phyloP scores from a whole-genome alignment of 2,888 invertebrate genomes.

The Lochmaea crataegi region DNA sequence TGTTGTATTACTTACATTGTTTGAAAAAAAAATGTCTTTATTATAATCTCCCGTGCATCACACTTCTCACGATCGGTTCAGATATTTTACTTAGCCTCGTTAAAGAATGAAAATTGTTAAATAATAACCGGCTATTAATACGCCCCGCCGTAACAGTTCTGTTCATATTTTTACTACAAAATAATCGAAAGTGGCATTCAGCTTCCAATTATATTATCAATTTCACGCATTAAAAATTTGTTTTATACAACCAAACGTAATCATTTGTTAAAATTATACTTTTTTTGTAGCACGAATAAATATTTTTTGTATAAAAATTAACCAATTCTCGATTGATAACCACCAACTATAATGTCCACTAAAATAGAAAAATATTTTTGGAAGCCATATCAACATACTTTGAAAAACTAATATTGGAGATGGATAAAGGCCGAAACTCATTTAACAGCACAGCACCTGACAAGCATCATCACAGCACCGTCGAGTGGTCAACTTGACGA shows the following conservation, averaged over 20 bases:
- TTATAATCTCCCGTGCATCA: conserved; percentile 1
- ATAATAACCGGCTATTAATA: neutral
- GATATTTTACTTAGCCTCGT: conserved; percentile 21
- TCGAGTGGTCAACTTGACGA: no score
- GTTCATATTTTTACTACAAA: neutral
- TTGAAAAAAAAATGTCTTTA: neutral
- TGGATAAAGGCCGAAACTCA: no score
- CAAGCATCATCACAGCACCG: no score
- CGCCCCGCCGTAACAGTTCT: neutral
- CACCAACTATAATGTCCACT: no score
- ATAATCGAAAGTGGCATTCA: neutral
- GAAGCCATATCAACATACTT: no score
- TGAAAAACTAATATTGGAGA: no score
- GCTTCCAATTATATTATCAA: conserved; percentile 5
- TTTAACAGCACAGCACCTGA: no score
- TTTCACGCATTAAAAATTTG: conserved; percentile 2
- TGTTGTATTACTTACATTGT: neutral
- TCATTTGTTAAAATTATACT: neutral
- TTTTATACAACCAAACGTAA: neutral
- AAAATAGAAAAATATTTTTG: no score
- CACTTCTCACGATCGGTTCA: conserved; percentile 18
- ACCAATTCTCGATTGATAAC: no score
- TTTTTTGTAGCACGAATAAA: neutral
- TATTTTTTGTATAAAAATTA: no score
- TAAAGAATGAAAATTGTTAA: conserved; percentile 8